Evolutionary conservation across 2,888 invertebrate species (phyloP).

Genomic region (Caenorhabditis angaria): DNA sequence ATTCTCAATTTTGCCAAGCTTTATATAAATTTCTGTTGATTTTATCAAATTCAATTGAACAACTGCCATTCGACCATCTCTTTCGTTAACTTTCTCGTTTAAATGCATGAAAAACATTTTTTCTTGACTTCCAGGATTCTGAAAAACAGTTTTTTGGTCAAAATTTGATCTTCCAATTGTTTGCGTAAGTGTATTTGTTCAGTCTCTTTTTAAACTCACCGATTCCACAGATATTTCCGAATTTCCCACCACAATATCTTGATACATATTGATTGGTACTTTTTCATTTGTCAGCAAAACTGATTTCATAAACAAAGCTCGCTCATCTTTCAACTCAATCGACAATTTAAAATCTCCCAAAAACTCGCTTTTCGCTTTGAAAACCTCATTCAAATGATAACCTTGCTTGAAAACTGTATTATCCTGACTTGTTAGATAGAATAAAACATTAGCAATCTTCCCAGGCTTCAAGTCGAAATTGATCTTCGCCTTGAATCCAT

Average conservation of each 20-base stretch:
- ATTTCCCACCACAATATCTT: constrained; percentile 43
- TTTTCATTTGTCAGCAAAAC: constrained; percentile 35
- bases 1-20: not conserved
- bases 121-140: no score
- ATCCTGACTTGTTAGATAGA: constrained; percentile 42
- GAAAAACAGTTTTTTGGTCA: no score
- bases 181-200: no score
- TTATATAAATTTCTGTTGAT: constrained; percentile 21
- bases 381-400: constrained; percentile 20
- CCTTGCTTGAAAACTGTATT: constrained; percentile 15
- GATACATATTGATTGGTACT: constrained; percentile 28
- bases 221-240: constrained; percentile 13
- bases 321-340: constrained; percentile 13
- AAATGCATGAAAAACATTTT: constrained; percentile 16
- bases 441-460: constrained; percentile 41
- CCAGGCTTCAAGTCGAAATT: constrained; percentile 24
- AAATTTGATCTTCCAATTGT: not conserved
- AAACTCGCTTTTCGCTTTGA: constrained; percentile 16
- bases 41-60: constrained; percentile 52
- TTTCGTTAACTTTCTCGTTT: not conserved
- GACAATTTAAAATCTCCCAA: constrained; percentile 18
- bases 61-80: constrained; percentile 48
- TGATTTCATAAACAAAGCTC: constrained; percentile 14
- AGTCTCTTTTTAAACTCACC: not conserved
- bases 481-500: constrained; percentile 37